Evolutionary conservation across 2,113 vertebrate genomes (phyloP).

Genomic region (Calonectris borealis): DNA sequence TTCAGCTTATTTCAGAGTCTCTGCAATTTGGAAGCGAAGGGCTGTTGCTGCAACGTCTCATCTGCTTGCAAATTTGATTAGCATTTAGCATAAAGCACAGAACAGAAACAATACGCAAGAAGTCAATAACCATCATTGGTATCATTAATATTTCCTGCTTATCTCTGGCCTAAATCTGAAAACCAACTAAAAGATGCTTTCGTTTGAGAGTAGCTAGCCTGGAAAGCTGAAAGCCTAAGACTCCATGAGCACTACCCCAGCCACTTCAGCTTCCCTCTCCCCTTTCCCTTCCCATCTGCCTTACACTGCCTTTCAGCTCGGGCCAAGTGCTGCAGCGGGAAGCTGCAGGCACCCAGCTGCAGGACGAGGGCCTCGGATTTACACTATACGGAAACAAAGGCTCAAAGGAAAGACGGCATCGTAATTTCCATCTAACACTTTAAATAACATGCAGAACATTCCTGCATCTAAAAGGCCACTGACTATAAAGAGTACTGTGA

Average conservation of each 20-base stretch:
- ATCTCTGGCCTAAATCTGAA: not conserved
- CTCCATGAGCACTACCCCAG: not conserved
- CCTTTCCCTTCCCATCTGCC: not conserved
- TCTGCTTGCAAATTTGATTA: not conserved
- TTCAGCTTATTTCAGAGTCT: not conserved
- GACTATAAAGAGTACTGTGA: not conserved
- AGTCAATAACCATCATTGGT: not conserved
- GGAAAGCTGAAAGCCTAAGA: not conserved
- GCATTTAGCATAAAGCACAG: not conserved
- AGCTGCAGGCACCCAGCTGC: not conserved
- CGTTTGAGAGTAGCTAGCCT: not conserved
- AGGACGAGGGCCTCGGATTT: not conserved
- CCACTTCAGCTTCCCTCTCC: not conserved
- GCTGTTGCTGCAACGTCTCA: not conserved
- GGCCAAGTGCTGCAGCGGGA: not conserved
- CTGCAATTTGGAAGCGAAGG: not conserved
- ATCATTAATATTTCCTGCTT: not conserved
- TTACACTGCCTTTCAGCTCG: not conserved
- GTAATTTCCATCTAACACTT: not conserved
- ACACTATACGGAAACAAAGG: not conserved
- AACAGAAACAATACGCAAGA: not conserved
- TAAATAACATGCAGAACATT: not conserved
- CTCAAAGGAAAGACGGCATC: not conserved
- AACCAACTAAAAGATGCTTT: not conserved
- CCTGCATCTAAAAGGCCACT: not conserved